Percentiles rank a stretch among this genome's conserved stretches.
Evolutionary conservation across 1,140 invertebrate species (phyloP).

Genomic region (Galleria mellonella): DNA sequence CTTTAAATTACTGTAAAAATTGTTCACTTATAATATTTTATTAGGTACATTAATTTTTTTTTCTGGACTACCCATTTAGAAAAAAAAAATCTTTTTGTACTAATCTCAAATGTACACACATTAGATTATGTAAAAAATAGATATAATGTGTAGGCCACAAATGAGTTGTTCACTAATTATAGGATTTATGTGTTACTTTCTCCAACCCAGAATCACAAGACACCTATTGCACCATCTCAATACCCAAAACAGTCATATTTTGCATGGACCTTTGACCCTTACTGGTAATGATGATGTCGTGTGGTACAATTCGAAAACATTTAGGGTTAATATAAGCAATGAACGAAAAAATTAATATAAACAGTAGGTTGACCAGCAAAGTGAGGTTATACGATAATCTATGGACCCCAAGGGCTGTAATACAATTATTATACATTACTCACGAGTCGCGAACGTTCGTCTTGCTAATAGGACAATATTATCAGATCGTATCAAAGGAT

Average conservation of each 20-base stretch:
- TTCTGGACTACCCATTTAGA: too few relatives aligned
- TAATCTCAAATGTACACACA: too few relatives aligned
- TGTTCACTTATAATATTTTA: too few relatives aligned
- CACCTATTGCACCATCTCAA: too few relatives aligned
- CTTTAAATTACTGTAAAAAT: too few relatives aligned
- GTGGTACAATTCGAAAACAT: neutral
- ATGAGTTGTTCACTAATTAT: too few relatives aligned
- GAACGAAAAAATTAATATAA: neutral
- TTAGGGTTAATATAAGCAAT: neutral
- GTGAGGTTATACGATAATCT: slow-evolving; percentile 21
- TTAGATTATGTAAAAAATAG: too few relatives aligned
- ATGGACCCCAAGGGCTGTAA: slow-evolving; percentile 18
- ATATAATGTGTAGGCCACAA: too few relatives aligned
- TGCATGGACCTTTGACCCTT: neutral
- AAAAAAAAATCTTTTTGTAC: too few relatives aligned
- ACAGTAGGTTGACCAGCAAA: neutral
- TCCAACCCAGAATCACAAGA: neutral
- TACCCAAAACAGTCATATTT: too few relatives aligned
- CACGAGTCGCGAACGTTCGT: slow-evolving; percentile 41
- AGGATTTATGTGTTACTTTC: neutral
- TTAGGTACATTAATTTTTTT: too few relatives aligned
- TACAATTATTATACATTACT: slow-evolving; percentile 23
- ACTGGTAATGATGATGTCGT: too few relatives aligned
- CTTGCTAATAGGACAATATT: slow-evolving; percentile 32
- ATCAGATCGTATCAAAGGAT: slow-evolving; percentile 27